Evolutionary conservation across 2,888 invertebrate species (phyloP).

Genomic region (Euplagia quadripunctaria): DNA sequence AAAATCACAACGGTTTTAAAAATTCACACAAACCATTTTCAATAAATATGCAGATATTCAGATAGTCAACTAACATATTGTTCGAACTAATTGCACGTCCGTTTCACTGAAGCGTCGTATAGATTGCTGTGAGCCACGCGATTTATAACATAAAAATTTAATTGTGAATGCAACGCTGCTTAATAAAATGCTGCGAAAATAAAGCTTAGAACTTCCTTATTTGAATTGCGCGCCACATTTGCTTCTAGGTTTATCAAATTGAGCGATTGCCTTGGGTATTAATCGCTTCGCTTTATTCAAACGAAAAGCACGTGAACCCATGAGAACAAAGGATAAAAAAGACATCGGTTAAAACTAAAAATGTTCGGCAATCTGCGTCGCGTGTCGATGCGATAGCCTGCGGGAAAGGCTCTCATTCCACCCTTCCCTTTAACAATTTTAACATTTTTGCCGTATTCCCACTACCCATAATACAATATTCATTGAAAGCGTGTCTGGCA

Average conservation of each 20-base stretch:
- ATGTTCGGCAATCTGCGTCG: slow-evolving; percentile 56
- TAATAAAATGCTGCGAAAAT: slow-evolving; percentile 28
- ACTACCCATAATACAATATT: slow-evolving; percentile 69
- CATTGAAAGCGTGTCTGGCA: slow-evolving; percentile 68
- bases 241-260: too few species aligned
- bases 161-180: slow-evolving; percentile 27
- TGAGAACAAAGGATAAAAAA: slow-evolving; percentile 64
- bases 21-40: slow-evolving; percentile 48
- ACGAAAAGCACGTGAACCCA: slow-evolving; percentile 59
- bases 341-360: slow-evolving; percentile 62
- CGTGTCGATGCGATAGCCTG: slow-evolving; percentile 55
- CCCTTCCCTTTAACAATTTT: slow-evolving; percentile 57
- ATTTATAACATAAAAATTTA: slow-evolving; percentile 56
- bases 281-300: slow-evolving; percentile 67
- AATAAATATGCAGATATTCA: slow-evolving; percentile 71
- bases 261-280: slow-evolving; percentile 48
- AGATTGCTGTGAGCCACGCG: slow-evolving; percentile 58
- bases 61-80: slow-evolving; percentile 64
- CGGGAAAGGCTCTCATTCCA: slow-evolving; percentile 51
- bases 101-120: slow-evolving; percentile 59
- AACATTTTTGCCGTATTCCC: slow-evolving; percentile 61
- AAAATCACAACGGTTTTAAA: slow-evolving; percentile 37
- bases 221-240: too few species aligned
- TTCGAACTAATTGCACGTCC: slow-evolving; percentile 67
- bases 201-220: too few species aligned